Percentiles rank a stretch among this genome's conserved stretches.
Conservation (phyloP, 2,113 vertebrate species). For the Collichthys lucidus region DNA sequence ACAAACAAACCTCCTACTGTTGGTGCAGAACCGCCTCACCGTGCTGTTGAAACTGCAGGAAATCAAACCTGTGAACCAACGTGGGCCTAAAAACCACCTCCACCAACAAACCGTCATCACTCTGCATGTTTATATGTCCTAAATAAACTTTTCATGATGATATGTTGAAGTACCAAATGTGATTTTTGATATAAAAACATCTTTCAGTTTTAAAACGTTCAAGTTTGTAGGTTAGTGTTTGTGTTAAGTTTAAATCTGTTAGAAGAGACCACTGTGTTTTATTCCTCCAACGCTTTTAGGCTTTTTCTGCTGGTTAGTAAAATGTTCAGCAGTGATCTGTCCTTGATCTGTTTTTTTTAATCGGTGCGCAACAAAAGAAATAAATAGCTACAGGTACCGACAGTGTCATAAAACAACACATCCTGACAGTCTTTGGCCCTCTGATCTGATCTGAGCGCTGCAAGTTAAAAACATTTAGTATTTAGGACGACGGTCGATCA, state of each 20-base stretch:
- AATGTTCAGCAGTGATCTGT: background rate
- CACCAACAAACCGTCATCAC: background rate
- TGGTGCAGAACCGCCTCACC: background rate
- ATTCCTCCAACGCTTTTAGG: too few species aligned
- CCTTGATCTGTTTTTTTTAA: too few species aligned
- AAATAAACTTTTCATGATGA: background rate
- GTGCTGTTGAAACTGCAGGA: background rate
- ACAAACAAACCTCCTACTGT: background rate
- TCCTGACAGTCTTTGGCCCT: background rate
- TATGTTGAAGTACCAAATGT: background rate
- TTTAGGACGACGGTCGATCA: background rate
- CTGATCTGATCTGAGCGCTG: background rate
- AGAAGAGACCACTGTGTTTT: background rate
- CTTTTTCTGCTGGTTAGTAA: background rate
- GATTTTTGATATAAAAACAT: background rate
- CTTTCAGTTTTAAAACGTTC: background rate
- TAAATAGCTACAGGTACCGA: conserved; percentile 1
- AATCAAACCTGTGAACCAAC: background rate
- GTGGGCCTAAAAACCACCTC: background rate
- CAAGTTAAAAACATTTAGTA: background rate
- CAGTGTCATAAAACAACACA: background rate
- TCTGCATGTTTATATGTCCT: too few species aligned
- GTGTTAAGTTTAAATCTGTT: background rate
- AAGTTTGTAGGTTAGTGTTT: background rate
- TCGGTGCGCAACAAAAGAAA: conserved; percentile 9